Percentiles rank a stretch among this genome's conserved stretches.
Evolutionary conservation across 2,113 vertebrate genomes (phyloP).

Genomic region (Plecturocebus donacophilus): DNA sequence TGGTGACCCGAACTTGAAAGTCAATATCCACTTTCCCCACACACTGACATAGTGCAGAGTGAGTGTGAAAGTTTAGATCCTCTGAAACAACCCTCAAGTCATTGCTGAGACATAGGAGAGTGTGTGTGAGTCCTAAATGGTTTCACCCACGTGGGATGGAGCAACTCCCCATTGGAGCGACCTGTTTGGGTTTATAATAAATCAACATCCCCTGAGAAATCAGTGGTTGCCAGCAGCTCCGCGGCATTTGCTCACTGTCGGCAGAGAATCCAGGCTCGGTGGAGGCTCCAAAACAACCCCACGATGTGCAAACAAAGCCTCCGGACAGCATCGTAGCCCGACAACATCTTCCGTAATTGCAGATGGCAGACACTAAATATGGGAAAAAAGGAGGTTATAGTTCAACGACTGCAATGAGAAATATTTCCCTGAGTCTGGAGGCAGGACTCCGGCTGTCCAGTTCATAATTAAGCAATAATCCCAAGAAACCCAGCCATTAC

Average conservation of each 20-base stretch:
- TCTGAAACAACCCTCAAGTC: neutral
- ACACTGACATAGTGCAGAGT: rapidly evolving
- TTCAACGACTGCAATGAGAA: slow-evolving; percentile 54
- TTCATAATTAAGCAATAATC: slow-evolving; percentile 84
- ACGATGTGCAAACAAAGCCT: neutral
- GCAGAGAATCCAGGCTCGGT: slow-evolving; percentile 4
- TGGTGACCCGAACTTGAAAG: neutral
- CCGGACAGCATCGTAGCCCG: neutral
- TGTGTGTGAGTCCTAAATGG: rapidly evolving
- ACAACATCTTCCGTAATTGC: neutral
- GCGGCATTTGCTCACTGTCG: neutral
- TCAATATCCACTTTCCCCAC: rapidly evolving
- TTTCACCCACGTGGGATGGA: neutral
- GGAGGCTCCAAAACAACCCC: neutral
- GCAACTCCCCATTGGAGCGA: neutral
- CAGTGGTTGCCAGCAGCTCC: neutral
- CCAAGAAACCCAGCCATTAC: slow-evolving; percentile 81
- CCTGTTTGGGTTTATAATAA: neutral
- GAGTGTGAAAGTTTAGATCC: neutral
- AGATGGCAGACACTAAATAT: neutral
- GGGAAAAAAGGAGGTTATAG: neutral
- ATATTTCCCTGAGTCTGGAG: slow-evolving; percentile 64
- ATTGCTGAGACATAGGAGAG: rapidly evolving
- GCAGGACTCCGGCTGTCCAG: slow-evolving; percentile 62
- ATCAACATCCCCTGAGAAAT: neutral